Percentiles rank a stretch among this genome's conserved stretches.
These are phyloP conservation scores for Lordiphosa collinella DNA, from an alignment of 1,140 invertebrate species.

Conservation along the genomic window DNA sequence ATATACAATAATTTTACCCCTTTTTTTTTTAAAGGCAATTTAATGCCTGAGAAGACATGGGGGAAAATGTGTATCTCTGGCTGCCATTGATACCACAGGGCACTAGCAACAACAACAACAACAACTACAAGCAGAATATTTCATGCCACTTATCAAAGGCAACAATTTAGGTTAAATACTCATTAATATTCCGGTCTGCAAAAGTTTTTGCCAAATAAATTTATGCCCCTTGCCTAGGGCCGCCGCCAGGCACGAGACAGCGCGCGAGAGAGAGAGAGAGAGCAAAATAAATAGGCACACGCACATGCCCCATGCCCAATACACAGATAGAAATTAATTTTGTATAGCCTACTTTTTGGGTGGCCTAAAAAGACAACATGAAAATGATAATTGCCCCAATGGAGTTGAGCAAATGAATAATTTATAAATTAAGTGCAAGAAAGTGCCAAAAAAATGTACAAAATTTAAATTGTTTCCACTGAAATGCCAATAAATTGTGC, in stretches of 20 bases:
- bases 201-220: constrained; percentile 78
- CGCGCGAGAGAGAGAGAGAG: constrained; percentile 3
- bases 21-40: constrained; percentile 63
- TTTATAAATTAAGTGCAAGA: constrained; percentile 65
- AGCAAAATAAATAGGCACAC: constrained; percentile 50
- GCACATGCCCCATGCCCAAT: constrained; percentile 30
- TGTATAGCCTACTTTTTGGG: constrained; percentile 57
- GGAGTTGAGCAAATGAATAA: constrained; percentile 61
- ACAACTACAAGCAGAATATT: constrained; percentile 55
- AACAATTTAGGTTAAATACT: constrained; percentile 78
- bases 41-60: constrained; percentile 44
- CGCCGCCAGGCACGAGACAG: constrained; percentile 30
- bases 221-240: constrained; percentile 63
- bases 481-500: constrained; percentile 68
- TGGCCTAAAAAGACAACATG: constrained; percentile 22
- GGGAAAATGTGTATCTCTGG: constrained; percentile 15
- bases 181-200: constrained; percentile 77
- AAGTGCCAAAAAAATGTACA: constrained; percentile 14
- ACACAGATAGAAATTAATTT: constrained; percentile 45
- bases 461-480: constrained; percentile 69
- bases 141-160: constrained; percentile 77
- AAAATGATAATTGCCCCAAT: constrained; percentile 74
- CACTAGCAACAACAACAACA: not conserved
- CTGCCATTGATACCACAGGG: constrained; percentile 42
- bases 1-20: constrained; percentile 65